Evolutionary conservation across 2,888 invertebrate genomes (phyloP).

Genomic region (Apantesis nais): DNA sequence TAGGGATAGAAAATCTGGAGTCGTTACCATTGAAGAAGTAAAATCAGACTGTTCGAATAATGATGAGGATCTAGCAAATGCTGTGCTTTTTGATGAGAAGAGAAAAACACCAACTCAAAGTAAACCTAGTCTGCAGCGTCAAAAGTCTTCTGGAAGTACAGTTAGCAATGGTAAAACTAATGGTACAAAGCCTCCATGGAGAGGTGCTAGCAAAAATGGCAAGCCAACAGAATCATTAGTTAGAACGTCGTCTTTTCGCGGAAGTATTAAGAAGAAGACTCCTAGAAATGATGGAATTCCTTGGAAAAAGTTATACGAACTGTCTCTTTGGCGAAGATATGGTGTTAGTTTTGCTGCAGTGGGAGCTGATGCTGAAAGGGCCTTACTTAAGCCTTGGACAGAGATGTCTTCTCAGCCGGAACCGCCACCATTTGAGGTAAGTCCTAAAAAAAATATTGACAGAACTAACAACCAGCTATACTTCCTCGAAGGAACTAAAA

Average conservation of each 20-base stretch:
- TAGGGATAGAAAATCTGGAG: slow-evolving; percentile 76
- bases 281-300: slow-evolving; percentile 74
- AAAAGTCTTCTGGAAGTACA: slow-evolving; percentile 64
- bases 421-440: slow-evolving; percentile 69
- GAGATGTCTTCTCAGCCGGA: slow-evolving; percentile 72
- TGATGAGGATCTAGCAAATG: slow-evolving; percentile 71
- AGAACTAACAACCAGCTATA: too few relatives aligned
- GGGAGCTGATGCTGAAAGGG: slow-evolving; percentile 76
- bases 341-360: slow-evolving; percentile 77
- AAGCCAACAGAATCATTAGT: slow-evolving; percentile 69
- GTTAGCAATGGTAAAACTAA: slow-evolving; percentile 65
- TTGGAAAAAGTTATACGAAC: slow-evolving; percentile 85
- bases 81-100: slow-evolving; percentile 74
- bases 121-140: slow-evolving; percentile 67
- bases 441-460: slow-evolving; percentile 41
- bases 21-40: slow-evolving; percentile 81
- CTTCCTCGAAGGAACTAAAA: too few relatives aligned
- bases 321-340: slow-evolving; percentile 84
- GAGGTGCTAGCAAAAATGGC: slow-evolving; percentile 72
- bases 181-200: slow-evolving; percentile 80
- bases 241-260: slow-evolving; percentile 73
- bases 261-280: slow-evolving; percentile 76
- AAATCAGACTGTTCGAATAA: slow-evolving; percentile 76
- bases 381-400: slow-evolving; percentile 73
- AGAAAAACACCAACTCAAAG: slow-evolving; percentile 61